Evolutionary conservation across 2,888 invertebrate species (phyloP), one percentile per base, ranked within the genome.

Genomic region (Nysson spinosus): DNA sequence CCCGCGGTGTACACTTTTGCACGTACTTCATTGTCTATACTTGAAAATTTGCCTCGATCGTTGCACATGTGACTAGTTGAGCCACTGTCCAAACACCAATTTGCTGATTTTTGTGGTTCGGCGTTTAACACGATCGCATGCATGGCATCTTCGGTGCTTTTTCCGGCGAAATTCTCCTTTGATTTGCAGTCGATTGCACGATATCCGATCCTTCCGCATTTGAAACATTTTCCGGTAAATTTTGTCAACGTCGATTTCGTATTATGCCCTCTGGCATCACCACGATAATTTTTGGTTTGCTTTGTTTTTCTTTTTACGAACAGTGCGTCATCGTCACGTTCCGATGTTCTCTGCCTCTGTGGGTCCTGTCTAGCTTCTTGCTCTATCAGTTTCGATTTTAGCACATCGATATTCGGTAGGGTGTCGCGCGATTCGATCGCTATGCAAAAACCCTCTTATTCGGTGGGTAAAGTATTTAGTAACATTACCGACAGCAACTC

Each of bases 401-500:
- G 12, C 1, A 22, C 22, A n/a, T 50, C 43, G 4, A 50, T 7
- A 0, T 7, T 17, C 2, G 57, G 28, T 6, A 57, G n/a, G 0
- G 14, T 14, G 1, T 50, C 43, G 0, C 35, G 42, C 1, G 57
- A 57, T 1, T 50, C 43, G 0, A 57, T 37, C 2, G 50, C 57
- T 0, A 57, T 19, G 11, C 43, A 49, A 5, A 57, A 72, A 37
- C 56, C 70, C 12, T 75, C 61, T 22, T 51, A 77, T 9, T 75
- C 62, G 2, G 19, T 6, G 16, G 72, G 70, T 54, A 75, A 55
- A 0, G 58, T 67, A 24, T 60, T 50, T 9, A 77, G 14, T 11
- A 77, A 35, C 54, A 74, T 75, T 57, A 74, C 64, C 3, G 72
- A 63, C n/a, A 65, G 11, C 28, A 77, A 11, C 11, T 72, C 72